phyloP scores from a whole-genome alignment of 2,797 vertebrate genomes.

The Pelodytes ibericus region DNA sequence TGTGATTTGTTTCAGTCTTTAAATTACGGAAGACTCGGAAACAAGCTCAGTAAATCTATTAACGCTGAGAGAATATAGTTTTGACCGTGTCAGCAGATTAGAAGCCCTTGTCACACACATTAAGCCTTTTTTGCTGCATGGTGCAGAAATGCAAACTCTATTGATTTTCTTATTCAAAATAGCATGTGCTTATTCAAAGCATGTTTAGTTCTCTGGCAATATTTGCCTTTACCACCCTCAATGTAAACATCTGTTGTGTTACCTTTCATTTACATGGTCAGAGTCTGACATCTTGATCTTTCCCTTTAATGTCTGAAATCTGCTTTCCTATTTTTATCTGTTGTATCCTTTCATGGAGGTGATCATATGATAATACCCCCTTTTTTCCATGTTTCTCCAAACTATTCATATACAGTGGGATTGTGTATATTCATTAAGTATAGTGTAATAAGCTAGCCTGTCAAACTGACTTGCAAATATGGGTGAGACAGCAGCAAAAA shows the following conservation, averaged over 20 bases:
- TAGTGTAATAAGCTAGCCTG: background rate
- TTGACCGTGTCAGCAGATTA: too few relatives aligned
- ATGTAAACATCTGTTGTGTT: background rate
- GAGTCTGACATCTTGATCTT: background rate
- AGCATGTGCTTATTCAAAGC: background rate
- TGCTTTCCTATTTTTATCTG: background rate
- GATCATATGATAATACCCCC: background rate
- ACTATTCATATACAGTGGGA: background rate
- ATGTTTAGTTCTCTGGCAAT: background rate
- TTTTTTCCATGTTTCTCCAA: background rate
- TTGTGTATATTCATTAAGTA: conserved; percentile 16
- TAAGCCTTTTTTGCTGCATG: too few relatives aligned
- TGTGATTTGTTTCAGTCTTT: too few relatives aligned
- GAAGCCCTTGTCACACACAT: too few relatives aligned
- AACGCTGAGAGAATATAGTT: too few relatives aligned
- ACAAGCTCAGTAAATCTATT: too few relatives aligned
- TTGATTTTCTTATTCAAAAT: background rate
- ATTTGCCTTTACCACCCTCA: background rate
- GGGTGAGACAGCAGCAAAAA: conserved; percentile 13
- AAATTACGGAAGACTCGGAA: too few relatives aligned
- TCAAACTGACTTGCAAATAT: conserved; percentile 5
- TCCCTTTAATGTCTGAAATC: background rate
- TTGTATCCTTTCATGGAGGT: background rate
- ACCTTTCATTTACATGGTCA: background rate
- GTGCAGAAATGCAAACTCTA: too few relatives aligned